These are phyloP conservation scores for Idaea biselata DNA, from an alignment of 2,888 invertebrate species.

Conservation along the genomic window DNA sequence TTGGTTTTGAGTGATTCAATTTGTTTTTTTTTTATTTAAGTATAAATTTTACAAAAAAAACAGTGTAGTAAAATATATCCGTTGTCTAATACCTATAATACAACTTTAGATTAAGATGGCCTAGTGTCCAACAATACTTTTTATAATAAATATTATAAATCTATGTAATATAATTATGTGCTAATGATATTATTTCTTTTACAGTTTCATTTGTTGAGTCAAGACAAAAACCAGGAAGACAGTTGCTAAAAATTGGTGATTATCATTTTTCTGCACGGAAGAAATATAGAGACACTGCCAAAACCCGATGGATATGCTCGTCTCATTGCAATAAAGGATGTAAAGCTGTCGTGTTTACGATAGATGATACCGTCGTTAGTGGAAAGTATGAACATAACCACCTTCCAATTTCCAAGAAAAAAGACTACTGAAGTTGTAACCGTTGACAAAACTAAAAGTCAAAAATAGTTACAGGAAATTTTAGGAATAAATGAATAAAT, in stretches of 20 bases:
- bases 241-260: neutral
- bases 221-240: neutral
- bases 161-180: neutral
- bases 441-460: neutral
- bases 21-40: no score
- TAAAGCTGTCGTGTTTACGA: constrained; percentile 28
- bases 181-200: neutral
- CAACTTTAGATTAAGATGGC: no score
- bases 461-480: no score
- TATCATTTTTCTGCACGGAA: neutral
- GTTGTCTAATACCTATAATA: no score
- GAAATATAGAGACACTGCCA: constrained; percentile 4
- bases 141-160: no score
- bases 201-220: neutral
- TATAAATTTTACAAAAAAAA: no score
- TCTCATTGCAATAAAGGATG: constrained; percentile 8
- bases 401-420: neutral
- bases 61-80: no score
- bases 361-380: constrained; percentile 24
- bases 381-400: neutral
- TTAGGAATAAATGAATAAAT: no score
- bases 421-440: neutral
- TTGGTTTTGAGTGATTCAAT: no score
- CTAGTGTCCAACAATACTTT: no score
- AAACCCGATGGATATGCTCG: constrained; percentile 28